Percentiles rank a stretch among this genome's conserved stretches.
phyloP scores from a whole-genome alignment of 2,113 vertebrate genomes.

The Rhineura floridana region DNA sequence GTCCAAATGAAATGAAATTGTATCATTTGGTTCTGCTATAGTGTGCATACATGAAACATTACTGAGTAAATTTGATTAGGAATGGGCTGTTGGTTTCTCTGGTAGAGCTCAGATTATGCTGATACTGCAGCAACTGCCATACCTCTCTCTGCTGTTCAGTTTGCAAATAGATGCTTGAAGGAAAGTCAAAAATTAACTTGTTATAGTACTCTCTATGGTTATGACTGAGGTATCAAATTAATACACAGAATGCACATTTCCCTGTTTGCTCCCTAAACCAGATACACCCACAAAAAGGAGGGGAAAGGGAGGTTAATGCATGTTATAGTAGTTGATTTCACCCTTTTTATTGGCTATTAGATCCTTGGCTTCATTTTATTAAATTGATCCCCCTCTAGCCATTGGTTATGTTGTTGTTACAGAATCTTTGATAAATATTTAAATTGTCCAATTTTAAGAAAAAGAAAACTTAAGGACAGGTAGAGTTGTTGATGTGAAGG shows the following conservation, averaged over 20 bases:
- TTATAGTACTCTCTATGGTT: neutral
- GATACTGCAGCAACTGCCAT: neutral
- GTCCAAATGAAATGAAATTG: neutral
- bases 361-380: neutral
- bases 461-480: neutral
- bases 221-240: neutral
- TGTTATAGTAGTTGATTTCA: neutral
- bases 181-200: neutral
- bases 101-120: neutral
- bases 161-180: neutral
- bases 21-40: neutral
- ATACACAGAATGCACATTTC: neutral
- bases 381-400: neutral
- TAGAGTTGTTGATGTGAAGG: neutral
- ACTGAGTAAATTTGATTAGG: neutral
- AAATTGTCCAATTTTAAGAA: neutral
- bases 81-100: conserved; percentile 15
- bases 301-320: neutral
- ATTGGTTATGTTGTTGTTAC: neutral
- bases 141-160: neutral
- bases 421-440: neutral
- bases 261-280: neutral
- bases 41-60: neutral
- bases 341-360: neutral
- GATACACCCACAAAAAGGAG: neutral